Evolutionary conservation across 37 sponge, comb jelly and placozoan genomes (phyloP).

Genomic region (Lycopodina hypogea): DNA sequence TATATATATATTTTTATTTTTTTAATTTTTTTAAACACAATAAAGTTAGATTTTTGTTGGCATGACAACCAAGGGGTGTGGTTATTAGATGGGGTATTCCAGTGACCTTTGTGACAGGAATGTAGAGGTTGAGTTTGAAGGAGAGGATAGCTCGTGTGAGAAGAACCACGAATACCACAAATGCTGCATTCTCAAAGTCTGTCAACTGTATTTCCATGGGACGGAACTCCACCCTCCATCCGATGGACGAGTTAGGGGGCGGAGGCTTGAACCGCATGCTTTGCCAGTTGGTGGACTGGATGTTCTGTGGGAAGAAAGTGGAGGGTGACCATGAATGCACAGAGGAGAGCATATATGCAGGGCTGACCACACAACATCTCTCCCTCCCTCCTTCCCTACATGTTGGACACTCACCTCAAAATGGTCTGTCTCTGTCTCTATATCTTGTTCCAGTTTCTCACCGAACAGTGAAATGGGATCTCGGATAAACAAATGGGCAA

Average conservation of each 20-base stretch:
- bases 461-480: slow-evolving; percentile 87
- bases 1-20: no score
- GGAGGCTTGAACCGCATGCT: slow-evolving; percentile 99
- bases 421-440: slow-evolving; percentile 82
- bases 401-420: slow-evolving; percentile 93
- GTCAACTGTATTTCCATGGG: slow-evolving; percentile 94
- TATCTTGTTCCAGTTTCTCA: slow-evolving; percentile 78
- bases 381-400: no score
- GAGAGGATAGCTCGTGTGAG: slow-evolving; percentile 86
- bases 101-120: slow-evolving; percentile 89
- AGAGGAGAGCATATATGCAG: not conserved
- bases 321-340: not conserved
- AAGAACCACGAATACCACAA: slow-evolving; percentile 83
- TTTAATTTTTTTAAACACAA: no score
- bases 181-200: slow-evolving; percentile 98
- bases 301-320: slow-evolving; percentile 58
- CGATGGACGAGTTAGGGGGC: slow-evolving; percentile 87
- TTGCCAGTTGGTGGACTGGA: slow-evolving; percentile 98
- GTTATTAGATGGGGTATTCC: not conserved
- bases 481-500: slow-evolving; percentile 91
- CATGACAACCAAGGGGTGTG: not conserved
- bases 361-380: not conserved
- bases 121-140: slow-evolving; percentile 88
- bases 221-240: slow-evolving; percentile 99
- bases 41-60: not conserved